Percentiles rank a stretch among this genome's conserved stretches.
Evolutionary conservation across 2,888 invertebrate genomes (phyloP).

Genomic region (Morinoia aosen): DNA sequence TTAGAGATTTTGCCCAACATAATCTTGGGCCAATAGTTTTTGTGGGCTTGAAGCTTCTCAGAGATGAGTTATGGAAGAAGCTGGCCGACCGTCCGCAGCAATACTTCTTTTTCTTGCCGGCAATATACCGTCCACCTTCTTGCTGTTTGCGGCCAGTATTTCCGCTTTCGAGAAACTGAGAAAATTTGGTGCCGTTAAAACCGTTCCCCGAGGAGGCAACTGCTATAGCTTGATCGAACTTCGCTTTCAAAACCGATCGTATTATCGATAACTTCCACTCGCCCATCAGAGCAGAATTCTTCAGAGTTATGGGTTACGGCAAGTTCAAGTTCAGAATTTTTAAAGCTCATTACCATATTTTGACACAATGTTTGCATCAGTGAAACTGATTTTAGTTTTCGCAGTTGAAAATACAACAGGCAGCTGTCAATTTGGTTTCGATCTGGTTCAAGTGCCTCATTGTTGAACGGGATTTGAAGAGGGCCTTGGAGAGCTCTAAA

Average conservation of each 20-base stretch:
- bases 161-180: background rate
- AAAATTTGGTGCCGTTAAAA: background rate
- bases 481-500: no score
- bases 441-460: background rate
- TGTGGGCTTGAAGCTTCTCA: background rate
- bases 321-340: background rate
- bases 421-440: background rate
- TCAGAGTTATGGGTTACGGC: background rate
- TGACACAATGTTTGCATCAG: background rate
- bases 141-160: background rate
- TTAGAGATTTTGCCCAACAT: background rate
- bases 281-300: background rate
- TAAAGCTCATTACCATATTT: background rate
- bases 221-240: conserved; percentile 10
- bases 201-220: background rate
- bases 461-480: no score
- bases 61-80: background rate
- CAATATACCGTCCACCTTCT: background rate
- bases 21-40: conserved; percentile 29
- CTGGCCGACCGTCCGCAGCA: background rate
- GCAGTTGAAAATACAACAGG: background rate
- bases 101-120: conserved; percentile 25
- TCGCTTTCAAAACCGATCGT: background rate
- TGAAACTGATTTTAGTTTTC: background rate
- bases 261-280: background rate